Percentiles rank a stretch among this genome's conserved stretches.
phyloP scores from a whole-genome alignment of 2,888 invertebrate genomes.

The Luperina nickerlii region DNA sequence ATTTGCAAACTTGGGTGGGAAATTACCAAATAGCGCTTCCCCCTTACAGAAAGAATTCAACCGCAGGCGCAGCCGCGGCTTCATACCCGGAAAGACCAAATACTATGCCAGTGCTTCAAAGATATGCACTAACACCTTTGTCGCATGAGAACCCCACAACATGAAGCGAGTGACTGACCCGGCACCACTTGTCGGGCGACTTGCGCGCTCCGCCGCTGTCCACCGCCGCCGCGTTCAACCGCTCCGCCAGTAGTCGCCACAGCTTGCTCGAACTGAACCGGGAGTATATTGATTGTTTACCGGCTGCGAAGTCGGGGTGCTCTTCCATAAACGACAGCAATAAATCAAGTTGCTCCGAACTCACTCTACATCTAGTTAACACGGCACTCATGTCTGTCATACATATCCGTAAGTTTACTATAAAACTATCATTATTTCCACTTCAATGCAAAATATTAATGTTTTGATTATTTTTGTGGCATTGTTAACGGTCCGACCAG shows the following conservation, averaged over 20 bases:
- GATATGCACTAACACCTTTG: background rate
- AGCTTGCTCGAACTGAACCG: slow-evolving; percentile 86
- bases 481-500: background rate
- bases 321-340: slow-evolving; percentile 88
- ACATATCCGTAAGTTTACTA: slow-evolving; percentile 54
- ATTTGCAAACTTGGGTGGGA: background rate
- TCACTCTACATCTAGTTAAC: slow-evolving; percentile 85
- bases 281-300: slow-evolving; percentile 86
- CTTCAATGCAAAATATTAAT: background rate
- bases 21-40: background rate
- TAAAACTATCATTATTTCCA: slow-evolving; percentile 1
- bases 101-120: background rate
- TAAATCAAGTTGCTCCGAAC: slow-evolving; percentile 84
- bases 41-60: background rate
- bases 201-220: slow-evolving; percentile 84
- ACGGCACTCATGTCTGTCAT: slow-evolving; percentile 80
- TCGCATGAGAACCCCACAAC: background rate
- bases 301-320: slow-evolving; percentile 86
- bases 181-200: slow-evolving; percentile 88
- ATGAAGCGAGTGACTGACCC: slow-evolving; percentile 74
- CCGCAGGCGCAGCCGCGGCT: background rate
- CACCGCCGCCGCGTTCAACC: slow-evolving; percentile 85
- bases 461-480: background rate
- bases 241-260: slow-evolving; percentile 85
- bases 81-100: background rate